phyloP scores from a whole-genome alignment of 2,797 vertebrate genomes.

The Buphagus erythrorhynchus region DNA sequence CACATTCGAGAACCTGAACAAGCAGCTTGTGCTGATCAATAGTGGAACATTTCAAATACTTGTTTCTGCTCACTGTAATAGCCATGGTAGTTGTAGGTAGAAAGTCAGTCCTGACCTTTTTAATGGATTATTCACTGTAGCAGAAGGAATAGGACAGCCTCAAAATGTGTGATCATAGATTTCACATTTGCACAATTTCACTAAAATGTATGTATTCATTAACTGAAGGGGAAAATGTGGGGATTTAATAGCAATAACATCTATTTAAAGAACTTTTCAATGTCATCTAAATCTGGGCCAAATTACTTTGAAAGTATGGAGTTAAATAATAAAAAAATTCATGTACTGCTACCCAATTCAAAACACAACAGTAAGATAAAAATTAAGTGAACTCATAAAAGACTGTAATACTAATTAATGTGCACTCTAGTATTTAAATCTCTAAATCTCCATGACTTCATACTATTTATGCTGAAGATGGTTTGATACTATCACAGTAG shows the following conservation, averaged over 20 bases:
- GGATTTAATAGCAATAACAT: slow-evolving; percentile 5
- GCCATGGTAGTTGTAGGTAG: not conserved
- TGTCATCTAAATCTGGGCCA: not conserved
- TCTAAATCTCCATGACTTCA: not conserved
- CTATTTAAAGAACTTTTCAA: not conserved
- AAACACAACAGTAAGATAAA: not conserved
- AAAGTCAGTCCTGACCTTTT: not conserved
- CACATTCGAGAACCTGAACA: not conserved
- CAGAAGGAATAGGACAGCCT: not conserved
- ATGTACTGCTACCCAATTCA: not conserved
- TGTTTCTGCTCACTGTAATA: not conserved
- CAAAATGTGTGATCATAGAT: not conserved
- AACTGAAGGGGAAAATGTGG: not conserved
- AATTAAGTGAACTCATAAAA: not conserved
- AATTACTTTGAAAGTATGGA: not conserved
- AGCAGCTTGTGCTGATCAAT: not conserved
- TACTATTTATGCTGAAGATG: not conserved
- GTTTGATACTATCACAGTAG: not conserved
- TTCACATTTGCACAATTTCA: not conserved
- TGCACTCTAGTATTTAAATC: not conserved
- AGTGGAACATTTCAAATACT: not conserved
- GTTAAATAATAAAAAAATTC: not conserved
- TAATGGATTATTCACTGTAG: not conserved
- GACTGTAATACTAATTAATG: not conserved
- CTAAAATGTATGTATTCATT: slow-evolving; percentile 12